phyloP scores from a whole-genome alignment of 2,113 vertebrate genomes.

The Lonchura striata region DNA sequence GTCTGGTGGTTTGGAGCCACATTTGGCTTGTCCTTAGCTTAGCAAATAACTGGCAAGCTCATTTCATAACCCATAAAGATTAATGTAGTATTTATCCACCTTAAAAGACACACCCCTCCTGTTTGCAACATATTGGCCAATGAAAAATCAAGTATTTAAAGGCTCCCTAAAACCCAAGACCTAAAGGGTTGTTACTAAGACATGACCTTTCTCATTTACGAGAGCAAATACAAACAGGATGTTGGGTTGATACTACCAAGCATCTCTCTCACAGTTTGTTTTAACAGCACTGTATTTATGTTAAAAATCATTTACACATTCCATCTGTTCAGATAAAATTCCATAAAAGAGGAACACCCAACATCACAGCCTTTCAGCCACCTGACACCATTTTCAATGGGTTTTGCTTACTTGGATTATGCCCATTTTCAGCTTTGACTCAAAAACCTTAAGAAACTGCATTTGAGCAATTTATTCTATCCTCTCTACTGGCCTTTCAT shows the following conservation, averaged over 20 bases:
- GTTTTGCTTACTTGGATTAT: background rate
- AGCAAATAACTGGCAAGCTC: background rate
- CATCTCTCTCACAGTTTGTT: background rate
- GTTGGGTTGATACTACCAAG: background rate
- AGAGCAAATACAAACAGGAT: background rate
- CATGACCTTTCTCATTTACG: background rate
- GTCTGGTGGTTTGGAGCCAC: background rate
- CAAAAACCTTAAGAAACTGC: background rate
- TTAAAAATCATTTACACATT: background rate
- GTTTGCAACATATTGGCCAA: background rate
- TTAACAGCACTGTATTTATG: background rate
- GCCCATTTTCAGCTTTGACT: background rate
- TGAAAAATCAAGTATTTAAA: background rate
- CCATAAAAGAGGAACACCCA: accelerated
- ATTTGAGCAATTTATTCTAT: background rate
- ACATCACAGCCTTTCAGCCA: background rate
- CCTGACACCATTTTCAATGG: background rate
- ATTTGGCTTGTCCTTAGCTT: background rate
- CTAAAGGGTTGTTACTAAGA: background rate
- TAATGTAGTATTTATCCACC: background rate
- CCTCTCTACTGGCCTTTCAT: background rate
- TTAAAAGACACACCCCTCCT: background rate
- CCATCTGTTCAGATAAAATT: background rate
- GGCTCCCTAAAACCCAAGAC: background rate
- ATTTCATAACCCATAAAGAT: background rate